Evolutionary conservation across 2,113 vertebrate species (phyloP).

Genomic region (Sylvietta virens): DNA sequence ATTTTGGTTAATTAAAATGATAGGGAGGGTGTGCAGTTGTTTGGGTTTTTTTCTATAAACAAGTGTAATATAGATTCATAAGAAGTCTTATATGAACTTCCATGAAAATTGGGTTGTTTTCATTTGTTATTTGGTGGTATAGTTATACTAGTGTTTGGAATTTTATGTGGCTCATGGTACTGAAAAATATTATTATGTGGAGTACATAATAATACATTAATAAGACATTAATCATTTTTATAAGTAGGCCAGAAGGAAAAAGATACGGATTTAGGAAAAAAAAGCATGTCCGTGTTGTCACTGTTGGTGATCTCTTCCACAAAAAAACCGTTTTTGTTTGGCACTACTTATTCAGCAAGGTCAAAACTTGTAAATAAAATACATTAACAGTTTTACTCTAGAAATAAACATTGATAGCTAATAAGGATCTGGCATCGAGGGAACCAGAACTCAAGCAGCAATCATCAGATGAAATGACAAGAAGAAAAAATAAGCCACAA

Average conservation of each 20-base stretch:
- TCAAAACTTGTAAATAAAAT: not conserved
- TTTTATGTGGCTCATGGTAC: not conserved
- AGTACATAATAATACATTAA: no score
- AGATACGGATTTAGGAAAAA: accelerated
- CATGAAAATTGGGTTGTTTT: not conserved
- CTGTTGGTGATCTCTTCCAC: not conserved
- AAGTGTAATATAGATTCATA: not conserved
- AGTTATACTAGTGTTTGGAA: not conserved
- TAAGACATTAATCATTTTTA: not conserved
- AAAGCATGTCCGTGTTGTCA: not conserved
- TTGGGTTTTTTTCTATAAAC: not conserved
- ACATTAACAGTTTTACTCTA: not conserved
- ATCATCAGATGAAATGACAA: not conserved
- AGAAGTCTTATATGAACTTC: not conserved
- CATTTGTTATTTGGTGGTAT: not conserved
- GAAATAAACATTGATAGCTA: not conserved
- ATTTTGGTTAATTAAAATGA: not conserved
- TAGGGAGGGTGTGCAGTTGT: accelerated
- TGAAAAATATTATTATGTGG: not conserved
- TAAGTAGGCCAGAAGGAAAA: not conserved
- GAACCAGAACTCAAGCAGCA: not conserved
- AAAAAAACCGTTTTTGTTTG: not conserved
- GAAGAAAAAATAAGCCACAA: not conserved
- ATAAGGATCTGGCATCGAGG: not conserved
- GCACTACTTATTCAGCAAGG: not conserved